These are phyloP conservation scores for Eonycteris spelaea DNA, from an alignment of 2,113 vertebrate genomes.

Conservation along the genomic window DNA sequence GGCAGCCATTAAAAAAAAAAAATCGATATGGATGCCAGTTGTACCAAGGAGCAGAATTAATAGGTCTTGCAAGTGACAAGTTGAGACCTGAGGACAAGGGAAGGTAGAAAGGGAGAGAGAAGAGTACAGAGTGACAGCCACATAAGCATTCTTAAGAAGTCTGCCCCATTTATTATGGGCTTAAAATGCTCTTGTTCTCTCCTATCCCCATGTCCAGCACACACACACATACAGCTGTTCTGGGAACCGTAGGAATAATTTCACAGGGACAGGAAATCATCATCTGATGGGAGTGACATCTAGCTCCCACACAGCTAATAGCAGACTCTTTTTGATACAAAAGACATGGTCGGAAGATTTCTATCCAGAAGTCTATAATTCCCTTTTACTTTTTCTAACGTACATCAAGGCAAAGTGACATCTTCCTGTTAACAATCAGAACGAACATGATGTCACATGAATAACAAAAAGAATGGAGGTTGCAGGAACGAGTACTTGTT, in stretches of 20 bases:
- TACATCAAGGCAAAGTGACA: neutral
- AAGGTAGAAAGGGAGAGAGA: neutral
- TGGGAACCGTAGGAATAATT: neutral
- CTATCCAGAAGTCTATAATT: neutral
- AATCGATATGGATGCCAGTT: neutral
- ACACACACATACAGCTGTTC: neutral
- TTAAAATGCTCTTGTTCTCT: neutral
- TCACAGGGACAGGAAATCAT: neutral
- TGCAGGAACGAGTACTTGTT: neutral
- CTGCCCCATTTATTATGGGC: neutral
- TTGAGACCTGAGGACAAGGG: neutral
- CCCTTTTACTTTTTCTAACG: neutral
- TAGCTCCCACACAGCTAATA: neutral
- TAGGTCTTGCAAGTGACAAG: neutral
- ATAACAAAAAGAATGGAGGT: neutral
- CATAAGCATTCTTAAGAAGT: neutral
- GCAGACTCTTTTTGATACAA: constrained; percentile 5
- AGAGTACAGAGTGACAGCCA: neutral
- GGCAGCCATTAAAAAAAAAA: neutral
- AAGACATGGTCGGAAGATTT: neutral
- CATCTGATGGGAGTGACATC: neutral
- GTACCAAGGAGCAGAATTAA: neutral
- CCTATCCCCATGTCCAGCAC: accelerated
- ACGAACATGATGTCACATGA: neutral
- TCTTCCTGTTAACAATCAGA: neutral